These are phyloP conservation scores for Melanargia galathea DNA, from an alignment of 2,888 invertebrate species.

Conservation along the genomic window DNA sequence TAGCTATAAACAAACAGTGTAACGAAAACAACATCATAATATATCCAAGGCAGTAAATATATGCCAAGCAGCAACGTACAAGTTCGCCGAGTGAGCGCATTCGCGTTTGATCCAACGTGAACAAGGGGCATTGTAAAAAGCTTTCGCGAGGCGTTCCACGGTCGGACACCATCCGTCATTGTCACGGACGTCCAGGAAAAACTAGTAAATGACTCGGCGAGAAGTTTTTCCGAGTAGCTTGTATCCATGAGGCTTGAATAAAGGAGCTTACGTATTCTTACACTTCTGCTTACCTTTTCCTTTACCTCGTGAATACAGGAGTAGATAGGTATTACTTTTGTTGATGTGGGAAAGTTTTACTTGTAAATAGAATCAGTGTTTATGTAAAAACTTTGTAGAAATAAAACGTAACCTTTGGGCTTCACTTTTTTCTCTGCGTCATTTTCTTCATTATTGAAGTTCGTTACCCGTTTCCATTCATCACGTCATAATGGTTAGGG, in stretches of 20 bases:
- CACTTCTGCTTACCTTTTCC: not conserved
- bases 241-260: constrained; percentile 29
- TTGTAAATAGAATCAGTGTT: not conserved
- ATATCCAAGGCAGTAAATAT: too few relatives aligned
- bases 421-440: too few relatives aligned
- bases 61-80: too few relatives aligned
- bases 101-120: not conserved
- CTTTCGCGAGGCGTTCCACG: constrained; percentile 9
- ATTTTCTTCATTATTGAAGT: too few relatives aligned
- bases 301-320: constrained; percentile 3
- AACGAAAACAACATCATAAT: too few relatives aligned
- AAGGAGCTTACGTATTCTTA: constrained; percentile 25
- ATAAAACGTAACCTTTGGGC: too few relatives aligned
- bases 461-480: too few relatives aligned
- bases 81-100: not conserved
- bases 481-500: too few relatives aligned
- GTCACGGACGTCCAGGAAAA: constrained; percentile 44
- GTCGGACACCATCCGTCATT: constrained; percentile 42
- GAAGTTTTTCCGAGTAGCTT: constrained; percentile 27
- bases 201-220: constrained; percentile 43
- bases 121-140: constrained; percentile 11
- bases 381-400: not conserved
- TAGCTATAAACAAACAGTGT: too few relatives aligned
- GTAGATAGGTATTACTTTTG: not conserved
- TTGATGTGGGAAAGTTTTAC: not conserved